These are phyloP conservation scores for Myiozetetes cayanensis DNA, from an alignment of 2,113 vertebrate genomes.

Conservation along the genomic window DNA sequence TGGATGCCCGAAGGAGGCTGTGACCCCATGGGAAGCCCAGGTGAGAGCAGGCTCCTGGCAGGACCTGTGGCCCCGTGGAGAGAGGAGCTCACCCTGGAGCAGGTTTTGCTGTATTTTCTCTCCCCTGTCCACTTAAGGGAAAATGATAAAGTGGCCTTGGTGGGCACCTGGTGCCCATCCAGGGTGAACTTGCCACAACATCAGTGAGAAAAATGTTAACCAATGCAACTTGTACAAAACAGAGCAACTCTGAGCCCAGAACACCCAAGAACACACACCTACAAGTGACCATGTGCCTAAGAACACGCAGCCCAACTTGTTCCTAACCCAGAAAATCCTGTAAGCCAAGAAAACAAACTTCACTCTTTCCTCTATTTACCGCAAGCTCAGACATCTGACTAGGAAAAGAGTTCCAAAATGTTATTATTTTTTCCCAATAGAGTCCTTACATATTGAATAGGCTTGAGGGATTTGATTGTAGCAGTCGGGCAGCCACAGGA, in stretches of 20 bases:
- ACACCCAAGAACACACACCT: not conserved
- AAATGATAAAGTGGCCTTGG: not conserved
- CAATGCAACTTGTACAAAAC: not conserved
- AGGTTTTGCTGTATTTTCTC: not conserved
- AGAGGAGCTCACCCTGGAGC: not conserved
- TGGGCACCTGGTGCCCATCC: not conserved
- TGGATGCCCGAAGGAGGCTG: not conserved
- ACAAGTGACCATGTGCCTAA: fast-evolving
- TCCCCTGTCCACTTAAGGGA: not conserved
- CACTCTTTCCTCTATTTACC: not conserved
- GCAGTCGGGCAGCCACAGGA: conserved; percentile 79
- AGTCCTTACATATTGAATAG: conserved; percentile 82
- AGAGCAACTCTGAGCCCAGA: not conserved
- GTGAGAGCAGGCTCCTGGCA: not conserved
- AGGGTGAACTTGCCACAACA: not conserved
- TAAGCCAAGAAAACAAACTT: conserved; percentile 4
- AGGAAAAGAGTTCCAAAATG: not conserved
- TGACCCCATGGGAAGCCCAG: not conserved
- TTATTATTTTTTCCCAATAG: not conserved
- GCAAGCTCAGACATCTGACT: not conserved
- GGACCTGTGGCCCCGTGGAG: not conserved
- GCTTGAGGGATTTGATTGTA: conserved; percentile 80
- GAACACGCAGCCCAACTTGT: not conserved
- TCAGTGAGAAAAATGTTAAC: not conserved
- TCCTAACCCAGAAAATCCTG: not conserved